Conservation (phyloP, 2,113 vertebrate species). For the Desmodus rotundus region DNA sequence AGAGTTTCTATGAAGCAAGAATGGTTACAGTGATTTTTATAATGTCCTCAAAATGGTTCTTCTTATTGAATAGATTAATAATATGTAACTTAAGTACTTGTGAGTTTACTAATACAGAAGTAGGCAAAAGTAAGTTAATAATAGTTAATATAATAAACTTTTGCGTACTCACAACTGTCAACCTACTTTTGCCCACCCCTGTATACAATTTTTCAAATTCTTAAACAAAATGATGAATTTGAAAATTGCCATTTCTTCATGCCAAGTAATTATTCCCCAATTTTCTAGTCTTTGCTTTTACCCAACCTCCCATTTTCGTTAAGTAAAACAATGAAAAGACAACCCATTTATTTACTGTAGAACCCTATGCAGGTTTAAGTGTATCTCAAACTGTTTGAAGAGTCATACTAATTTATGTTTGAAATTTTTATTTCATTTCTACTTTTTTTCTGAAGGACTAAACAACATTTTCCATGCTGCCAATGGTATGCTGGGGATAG, state of each 20-base stretch:
- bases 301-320: not conserved
- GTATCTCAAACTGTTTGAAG: not conserved
- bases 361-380: not conserved
- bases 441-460: not conserved
- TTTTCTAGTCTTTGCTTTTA: not conserved
- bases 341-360: not conserved
- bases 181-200: not conserved
- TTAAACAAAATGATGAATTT: conserved; percentile 12
- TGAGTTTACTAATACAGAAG: not conserved
- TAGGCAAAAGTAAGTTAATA: not conserved
- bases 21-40: conserved; percentile 10
- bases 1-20: not conserved
- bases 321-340: not conserved
- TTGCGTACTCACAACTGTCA: not conserved
- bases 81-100: not conserved
- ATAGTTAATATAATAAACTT: not conserved
- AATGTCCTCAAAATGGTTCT: not conserved
- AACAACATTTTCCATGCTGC: not conserved
- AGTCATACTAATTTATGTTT: not conserved
- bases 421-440: not conserved
- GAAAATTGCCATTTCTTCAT: conserved; percentile 2
- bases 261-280: not conserved
- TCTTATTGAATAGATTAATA: not conserved
- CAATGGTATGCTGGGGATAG: not conserved
- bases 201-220: not conserved